Evolutionary conservation across 2,113 vertebrate species (phyloP).

Genomic region (Thryonomys swinderianus): DNA sequence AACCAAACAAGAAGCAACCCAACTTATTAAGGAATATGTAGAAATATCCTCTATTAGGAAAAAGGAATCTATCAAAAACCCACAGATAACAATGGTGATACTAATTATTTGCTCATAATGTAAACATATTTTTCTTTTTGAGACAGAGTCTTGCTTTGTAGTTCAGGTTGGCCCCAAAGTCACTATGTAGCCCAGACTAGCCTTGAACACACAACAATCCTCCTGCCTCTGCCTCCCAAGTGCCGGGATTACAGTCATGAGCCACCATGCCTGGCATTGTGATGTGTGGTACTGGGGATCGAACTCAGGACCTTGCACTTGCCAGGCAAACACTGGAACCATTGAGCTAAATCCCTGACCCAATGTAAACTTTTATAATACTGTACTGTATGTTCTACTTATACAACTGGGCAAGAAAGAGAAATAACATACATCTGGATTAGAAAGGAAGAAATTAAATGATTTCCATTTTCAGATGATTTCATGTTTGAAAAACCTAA

Average conservation of each 20-base stretch:
- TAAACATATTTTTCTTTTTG: too few species aligned
- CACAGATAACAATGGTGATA: not conserved
- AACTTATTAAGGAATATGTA: not conserved
- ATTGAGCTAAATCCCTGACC: too few species aligned
- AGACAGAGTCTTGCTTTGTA: too few species aligned
- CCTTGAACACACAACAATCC: too few species aligned
- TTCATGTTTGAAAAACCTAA: not conserved
- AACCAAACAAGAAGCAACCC: not conserved
- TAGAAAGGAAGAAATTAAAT: not conserved
- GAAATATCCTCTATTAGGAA: not conserved
- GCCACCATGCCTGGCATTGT: too few species aligned
- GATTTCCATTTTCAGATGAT: not conserved
- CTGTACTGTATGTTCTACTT: not conserved
- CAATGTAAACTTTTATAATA: not conserved
- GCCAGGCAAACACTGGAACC: too few species aligned
- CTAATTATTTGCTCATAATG: not conserved
- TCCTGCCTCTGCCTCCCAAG: too few species aligned
- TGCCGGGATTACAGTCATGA: too few species aligned
- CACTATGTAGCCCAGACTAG: too few species aligned
- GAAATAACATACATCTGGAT: not conserved
- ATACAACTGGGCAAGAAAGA: not conserved
- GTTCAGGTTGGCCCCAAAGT: too few species aligned
- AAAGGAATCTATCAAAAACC: not conserved
- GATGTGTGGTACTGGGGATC: too few species aligned
- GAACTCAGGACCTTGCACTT: too few species aligned